Evolutionary conservation across 1,140 invertebrate species (phyloP), one percentile per base, ranked within the genome.

Genomic region (Elymnias hypermnestra): DNA sequence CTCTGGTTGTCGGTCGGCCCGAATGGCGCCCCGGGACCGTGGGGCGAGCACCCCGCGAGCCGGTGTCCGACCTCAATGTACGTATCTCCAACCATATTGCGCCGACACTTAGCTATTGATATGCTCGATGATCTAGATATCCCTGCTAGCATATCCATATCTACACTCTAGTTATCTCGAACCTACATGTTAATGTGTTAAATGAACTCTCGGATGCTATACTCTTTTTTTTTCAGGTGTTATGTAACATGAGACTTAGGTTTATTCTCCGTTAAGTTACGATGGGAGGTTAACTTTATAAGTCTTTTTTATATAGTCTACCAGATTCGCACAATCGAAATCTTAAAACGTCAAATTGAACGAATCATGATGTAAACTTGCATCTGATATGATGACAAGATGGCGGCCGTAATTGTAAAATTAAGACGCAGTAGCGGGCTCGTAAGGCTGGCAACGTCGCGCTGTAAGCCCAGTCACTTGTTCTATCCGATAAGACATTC

Each of bases 61-160:
- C 63, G 60, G 65, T 72, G 67, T 53, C 66, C 63, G 66, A 71
- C 68, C 65, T 57, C 65, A 72, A 73, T 62, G 82, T 83, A 85
- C 76, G 82, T 85, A 83, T 83, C 63, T 49, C 48, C 66, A 69
- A 74, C 68, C 72, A 75, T 75, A 74, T 76, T 78, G 76, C 72
- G 75, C 73, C 78, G 76, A 72, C 72, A 81, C 75, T 65, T 72
- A 57, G 29, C 50, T 76, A 83, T 73, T 64, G 70, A 69, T 76
- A 72, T 76, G 68, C 54, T 39, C 52, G 58, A 45, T 59, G 44
- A 49, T 44, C 42, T 60, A 55, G 41, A 67, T 66, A 51, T 49
- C 57, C 35, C 67, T 49, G 41, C 51, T 57, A 40, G 65, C 63
- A 63, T 74, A 69, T 60, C 66, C 60, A 70, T 72, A 71, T 49